These are phyloP conservation scores for Dorcus hopei DNA, from an alignment of 2,888 invertebrate genomes.

Conservation along the genomic window DNA sequence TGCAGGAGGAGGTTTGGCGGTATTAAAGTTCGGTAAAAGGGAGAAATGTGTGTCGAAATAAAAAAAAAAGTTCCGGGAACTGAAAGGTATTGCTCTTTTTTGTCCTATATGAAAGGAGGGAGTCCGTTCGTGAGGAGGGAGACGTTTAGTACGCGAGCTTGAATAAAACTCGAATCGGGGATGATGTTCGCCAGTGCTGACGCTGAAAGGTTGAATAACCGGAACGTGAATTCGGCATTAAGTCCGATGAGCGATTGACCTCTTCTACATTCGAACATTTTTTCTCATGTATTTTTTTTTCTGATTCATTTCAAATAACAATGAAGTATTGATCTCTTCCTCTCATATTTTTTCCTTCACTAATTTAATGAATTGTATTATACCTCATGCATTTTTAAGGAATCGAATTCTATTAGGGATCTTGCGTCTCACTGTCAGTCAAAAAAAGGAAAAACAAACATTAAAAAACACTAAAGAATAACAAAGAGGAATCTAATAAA, in stretches of 20 bases:
- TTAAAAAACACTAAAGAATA: no score
- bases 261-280: constrained; percentile 2
- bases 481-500: no score
- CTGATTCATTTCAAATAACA: no score
- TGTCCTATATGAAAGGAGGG: constrained; percentile 22
- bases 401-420: no score
- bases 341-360: no score
- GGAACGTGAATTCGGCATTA: constrained; percentile 18
- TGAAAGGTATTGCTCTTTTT: constrained; percentile 25
- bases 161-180: constrained; percentile 21
- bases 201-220: constrained; percentile 23
- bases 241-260: constrained; percentile 25
- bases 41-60: not conserved
- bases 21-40: constrained; percentile 7
- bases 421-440: no score
- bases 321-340: no score
- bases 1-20: constrained; percentile 11
- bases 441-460: no score
- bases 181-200: constrained; percentile 23
- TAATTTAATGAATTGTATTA: no score
- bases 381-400: no score
- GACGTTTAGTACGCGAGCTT: constrained; percentile 2
- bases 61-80: not conserved
- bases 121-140: constrained; percentile 6
- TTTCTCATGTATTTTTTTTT: not conserved